phyloP scores from a whole-genome alignment of 1,140 invertebrate species.

The Drosophila kanapiae region DNA sequence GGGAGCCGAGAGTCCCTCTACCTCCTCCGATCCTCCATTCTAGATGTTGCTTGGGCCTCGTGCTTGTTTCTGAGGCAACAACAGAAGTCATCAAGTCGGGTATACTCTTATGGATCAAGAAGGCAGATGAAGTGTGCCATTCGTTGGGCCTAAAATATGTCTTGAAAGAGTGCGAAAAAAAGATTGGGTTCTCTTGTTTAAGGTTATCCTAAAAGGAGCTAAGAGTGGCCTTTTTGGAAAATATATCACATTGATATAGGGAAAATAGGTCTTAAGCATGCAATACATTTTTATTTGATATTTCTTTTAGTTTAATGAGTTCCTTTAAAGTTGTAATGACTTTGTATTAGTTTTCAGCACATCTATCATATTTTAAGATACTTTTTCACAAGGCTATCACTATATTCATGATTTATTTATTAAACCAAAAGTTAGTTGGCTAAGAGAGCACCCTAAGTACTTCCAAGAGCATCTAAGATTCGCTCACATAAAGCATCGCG shows the following conservation, averaged over 20 bases:
- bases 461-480: constrained; percentile 41
- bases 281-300: background rate
- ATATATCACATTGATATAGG: background rate
- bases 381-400: background rate
- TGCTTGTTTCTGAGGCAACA: constrained; percentile 17
- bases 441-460: background rate
- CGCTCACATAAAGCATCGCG: background rate
- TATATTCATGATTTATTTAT: background rate
- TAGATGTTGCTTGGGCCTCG: constrained; percentile 38
- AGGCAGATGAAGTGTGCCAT: background rate
- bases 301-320: background rate
- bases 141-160: constrained; percentile 7
- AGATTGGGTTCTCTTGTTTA: background rate
- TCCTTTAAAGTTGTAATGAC: background rate
- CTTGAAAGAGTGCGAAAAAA: background rate
- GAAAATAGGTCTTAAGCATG: no score
- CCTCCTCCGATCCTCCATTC: constrained; percentile 18
- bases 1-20: constrained; percentile 10
- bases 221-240: background rate
- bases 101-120: constrained; percentile 20
- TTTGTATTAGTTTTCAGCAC: background rate
- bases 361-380: background rate
- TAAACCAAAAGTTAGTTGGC: background rate
- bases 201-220: background rate
- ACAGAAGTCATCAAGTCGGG: constrained; percentile 35